These are phyloP conservation scores for Acronicta aceris DNA, from an alignment of 2,888 invertebrate species.

Conservation along the genomic window DNA sequence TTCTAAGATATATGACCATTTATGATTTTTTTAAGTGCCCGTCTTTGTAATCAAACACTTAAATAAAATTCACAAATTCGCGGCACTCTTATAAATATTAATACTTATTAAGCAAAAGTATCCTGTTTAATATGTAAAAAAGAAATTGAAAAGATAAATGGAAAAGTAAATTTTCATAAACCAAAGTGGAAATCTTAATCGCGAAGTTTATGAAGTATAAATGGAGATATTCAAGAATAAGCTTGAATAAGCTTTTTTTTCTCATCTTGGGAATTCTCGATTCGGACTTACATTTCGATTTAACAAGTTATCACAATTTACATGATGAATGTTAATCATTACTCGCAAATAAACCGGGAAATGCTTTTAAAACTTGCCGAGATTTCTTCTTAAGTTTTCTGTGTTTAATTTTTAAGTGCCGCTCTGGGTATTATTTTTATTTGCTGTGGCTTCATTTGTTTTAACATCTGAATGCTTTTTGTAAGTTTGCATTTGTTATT, in stretches of 20 bases:
- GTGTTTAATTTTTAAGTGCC: slow-evolving; percentile 63
- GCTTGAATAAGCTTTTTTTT: slow-evolving; percentile 42
- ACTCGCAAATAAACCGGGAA: slow-evolving; percentile 76
- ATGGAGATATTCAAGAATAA: slow-evolving; percentile 61
- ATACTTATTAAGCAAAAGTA: slow-evolving; percentile 60
- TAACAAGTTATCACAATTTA: slow-evolving; percentile 82
- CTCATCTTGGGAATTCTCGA: slow-evolving; percentile 57
- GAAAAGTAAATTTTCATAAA: slow-evolving; percentile 71
- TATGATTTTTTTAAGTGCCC: slow-evolving; percentile 35
- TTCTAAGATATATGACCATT: slow-evolving; percentile 17
- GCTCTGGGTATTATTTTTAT: slow-evolving; percentile 49
- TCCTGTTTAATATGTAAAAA: slow-evolving; percentile 65
- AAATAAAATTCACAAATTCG: slow-evolving; percentile 44
- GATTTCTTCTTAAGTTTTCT: slow-evolving; percentile 58
- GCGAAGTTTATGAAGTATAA: slow-evolving; percentile 67
- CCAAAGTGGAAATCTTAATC: slow-evolving; percentile 68
- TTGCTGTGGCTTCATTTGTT: slow-evolving; percentile 46
- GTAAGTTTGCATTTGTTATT: slow-evolving; percentile 22
- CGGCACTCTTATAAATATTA: slow-evolving; percentile 59
- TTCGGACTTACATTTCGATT: slow-evolving; percentile 72
- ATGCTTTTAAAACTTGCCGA: slow-evolving; percentile 70
- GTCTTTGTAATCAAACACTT: slow-evolving; percentile 47
- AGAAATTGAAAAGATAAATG: slow-evolving; percentile 66
- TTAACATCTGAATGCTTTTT: slow-evolving; percentile 45
- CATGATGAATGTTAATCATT: slow-evolving; percentile 81